These are phyloP conservation scores for Catocala fraxini DNA, from an alignment of 2,888 invertebrate species.

Conservation along the genomic window DNA sequence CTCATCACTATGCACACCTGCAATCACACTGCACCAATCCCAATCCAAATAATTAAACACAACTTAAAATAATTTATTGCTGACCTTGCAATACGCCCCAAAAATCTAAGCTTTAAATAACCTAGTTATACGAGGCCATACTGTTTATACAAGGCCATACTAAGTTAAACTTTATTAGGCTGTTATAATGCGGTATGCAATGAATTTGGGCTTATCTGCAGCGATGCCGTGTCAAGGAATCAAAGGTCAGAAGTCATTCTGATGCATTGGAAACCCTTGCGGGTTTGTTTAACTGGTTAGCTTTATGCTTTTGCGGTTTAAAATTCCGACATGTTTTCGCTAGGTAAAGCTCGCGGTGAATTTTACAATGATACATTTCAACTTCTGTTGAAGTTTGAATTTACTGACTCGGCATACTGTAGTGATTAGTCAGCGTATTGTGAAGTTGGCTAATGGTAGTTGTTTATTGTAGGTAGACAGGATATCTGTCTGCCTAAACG, in stretches of 20 bases:
- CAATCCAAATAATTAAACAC: slow-evolving; percentile 30
- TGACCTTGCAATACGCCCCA: slow-evolving; percentile 44
- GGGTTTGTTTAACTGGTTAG: neutral
- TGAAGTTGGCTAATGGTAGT: too few species aligned
- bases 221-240: slow-evolving; percentile 31
- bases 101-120: slow-evolving; percentile 51
- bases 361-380: too few species aligned
- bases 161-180: slow-evolving; percentile 53
- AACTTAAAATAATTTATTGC: slow-evolving; percentile 36
- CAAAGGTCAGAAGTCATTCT: slow-evolving; percentile 48
- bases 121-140: slow-evolving; percentile 55
- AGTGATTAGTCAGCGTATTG: too few species aligned
- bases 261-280: slow-evolving; percentile 20
- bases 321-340: too few species aligned
- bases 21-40: slow-evolving; percentile 23
- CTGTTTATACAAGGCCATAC: slow-evolving; percentile 50
- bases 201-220: slow-evolving; percentile 57
- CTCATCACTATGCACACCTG: neutral
- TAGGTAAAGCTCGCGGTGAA: too few species aligned
- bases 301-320: neutral
- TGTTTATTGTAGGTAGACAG: too few species aligned
- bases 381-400: too few species aligned
- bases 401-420: too few species aligned
- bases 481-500: too few species aligned
- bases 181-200: slow-evolving; percentile 57